Evolutionary conservation across 2,888 invertebrate genomes (phyloP).

Genomic region (Euproctis similis): DNA sequence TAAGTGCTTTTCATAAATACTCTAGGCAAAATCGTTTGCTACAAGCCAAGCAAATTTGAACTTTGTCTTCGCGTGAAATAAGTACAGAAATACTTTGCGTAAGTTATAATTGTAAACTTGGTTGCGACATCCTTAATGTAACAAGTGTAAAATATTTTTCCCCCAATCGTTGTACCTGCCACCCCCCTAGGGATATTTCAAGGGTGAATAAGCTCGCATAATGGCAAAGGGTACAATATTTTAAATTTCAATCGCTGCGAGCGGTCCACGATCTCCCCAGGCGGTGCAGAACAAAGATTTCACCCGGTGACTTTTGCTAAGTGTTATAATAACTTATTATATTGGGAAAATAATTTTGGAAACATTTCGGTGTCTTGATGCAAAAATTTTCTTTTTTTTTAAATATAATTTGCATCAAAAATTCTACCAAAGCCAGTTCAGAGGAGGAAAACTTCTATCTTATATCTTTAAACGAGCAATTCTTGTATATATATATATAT

Average conservation of each 20-base stretch:
- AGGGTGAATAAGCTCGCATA: constrained; percentile 77
- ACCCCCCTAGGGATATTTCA: constrained; percentile 76
- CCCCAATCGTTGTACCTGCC: constrained; percentile 74
- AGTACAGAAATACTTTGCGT: constrained; percentile 31
- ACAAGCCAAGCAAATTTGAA: constrained; percentile 24
- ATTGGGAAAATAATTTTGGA: constrained; percentile 39
- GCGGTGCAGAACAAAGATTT: constrained; percentile 67
- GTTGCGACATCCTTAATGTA: constrained; percentile 72
- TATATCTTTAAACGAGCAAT: too few relatives aligned
- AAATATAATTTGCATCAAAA: constrained; percentile 3
- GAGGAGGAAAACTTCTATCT: too few relatives aligned
- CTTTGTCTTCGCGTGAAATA: constrained; percentile 30
- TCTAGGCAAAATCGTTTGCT: constrained; percentile 31
- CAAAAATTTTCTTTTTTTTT: constrained; percentile 6
- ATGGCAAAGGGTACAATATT: constrained; percentile 77
- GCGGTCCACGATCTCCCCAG: constrained; percentile 60
- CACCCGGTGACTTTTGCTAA: constrained; percentile 62
- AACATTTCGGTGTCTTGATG: constrained; percentile 19
- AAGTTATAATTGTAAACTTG: constrained; percentile 47
- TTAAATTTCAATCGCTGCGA: constrained; percentile 76
- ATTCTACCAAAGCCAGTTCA: too few relatives aligned
- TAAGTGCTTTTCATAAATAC: constrained; percentile 73
- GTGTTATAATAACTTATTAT: constrained; percentile 63
- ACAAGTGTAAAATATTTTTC: constrained; percentile 77
- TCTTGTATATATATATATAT: too few relatives aligned